A percentile compares a stretch with the other conserved stretches of the same genome.
Evolutionary conservation across 2,888 invertebrate species (phyloP).

Genomic region (Synergus gifuensis): DNA sequence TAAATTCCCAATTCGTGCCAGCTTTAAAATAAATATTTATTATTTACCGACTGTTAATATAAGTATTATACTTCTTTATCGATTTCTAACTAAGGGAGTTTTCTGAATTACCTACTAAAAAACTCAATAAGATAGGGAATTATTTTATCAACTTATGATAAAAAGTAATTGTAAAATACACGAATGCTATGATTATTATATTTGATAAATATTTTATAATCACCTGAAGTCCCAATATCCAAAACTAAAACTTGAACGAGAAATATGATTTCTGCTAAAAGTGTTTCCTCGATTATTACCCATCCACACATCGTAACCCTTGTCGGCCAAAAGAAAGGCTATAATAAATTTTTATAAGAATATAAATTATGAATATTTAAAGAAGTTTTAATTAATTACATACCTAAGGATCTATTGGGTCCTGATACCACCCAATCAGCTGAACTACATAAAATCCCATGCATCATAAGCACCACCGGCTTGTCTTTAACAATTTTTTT

Average conservation of each 20-base stretch:
- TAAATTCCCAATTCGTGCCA: conserved; percentile 80
- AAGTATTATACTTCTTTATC: neutral
- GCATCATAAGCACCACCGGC: conserved; percentile 44
- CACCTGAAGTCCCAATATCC: conserved; percentile 63
- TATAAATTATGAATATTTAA: too few relatives aligned
- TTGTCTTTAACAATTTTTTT: too few relatives aligned
- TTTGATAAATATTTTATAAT: neutral
- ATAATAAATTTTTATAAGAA: neutral
- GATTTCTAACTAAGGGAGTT: neutral
- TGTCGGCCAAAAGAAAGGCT: conserved; percentile 50
- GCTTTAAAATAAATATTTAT: conserved; percentile 62
- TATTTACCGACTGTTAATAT: neutral
- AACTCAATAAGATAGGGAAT: too few relatives aligned
- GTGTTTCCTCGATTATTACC: conserved; percentile 80
- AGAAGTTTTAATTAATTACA: too few relatives aligned
- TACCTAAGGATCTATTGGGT: conserved; percentile 62
- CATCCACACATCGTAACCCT: conserved; percentile 76
- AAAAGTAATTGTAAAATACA: neutral
- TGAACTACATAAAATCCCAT: conserved; percentile 63
- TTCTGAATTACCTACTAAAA: too few relatives aligned
- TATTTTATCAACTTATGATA: neutral
- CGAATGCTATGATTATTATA: neutral
- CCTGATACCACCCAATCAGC: conserved; percentile 63
- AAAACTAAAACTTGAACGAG: conserved; percentile 61
- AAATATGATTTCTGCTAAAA: conserved; percentile 77